Evolutionary conservation across 2,797 vertebrate species (phyloP).

Genomic region (Peromyscus aztecus): DNA sequence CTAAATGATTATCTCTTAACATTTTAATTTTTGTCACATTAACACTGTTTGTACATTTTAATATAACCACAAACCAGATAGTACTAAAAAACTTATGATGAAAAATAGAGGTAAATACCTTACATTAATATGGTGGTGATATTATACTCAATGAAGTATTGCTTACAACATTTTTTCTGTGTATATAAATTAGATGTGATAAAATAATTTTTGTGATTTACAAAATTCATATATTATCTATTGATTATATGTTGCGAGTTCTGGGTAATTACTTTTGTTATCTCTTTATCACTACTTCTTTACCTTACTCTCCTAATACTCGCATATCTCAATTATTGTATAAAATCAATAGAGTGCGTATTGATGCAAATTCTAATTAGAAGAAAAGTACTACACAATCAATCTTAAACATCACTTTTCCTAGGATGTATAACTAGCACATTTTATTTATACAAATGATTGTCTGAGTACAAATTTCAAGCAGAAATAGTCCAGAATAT

Average conservation of each 20-base stretch:
- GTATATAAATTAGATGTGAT: background rate
- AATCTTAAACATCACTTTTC: background rate
- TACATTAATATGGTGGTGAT: background rate
- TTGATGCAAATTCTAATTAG: background rate
- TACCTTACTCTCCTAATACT: background rate
- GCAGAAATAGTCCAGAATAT: background rate
- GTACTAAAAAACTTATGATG: background rate
- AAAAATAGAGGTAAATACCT: background rate
- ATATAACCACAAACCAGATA: background rate
- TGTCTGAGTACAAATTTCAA: background rate
- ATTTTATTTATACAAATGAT: background rate
- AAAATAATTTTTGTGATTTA: background rate
- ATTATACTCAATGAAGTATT: background rate
- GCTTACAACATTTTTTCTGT: background rate
- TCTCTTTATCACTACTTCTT: background rate
- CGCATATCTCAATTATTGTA: background rate
- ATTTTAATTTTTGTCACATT: background rate
- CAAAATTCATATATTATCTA: background rate
- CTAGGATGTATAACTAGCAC: background rate
- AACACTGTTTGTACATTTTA: background rate
- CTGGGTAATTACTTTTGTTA: background rate
- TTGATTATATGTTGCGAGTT: background rate
- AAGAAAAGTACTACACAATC: background rate
- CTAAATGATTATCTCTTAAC: background rate
- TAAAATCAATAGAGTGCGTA: background rate